Percentiles rank a stretch among this genome's conserved stretches.
Evolutionary conservation across 2,113 vertebrate species (phyloP).

Genomic region (Percopsis transmontana): DNA sequence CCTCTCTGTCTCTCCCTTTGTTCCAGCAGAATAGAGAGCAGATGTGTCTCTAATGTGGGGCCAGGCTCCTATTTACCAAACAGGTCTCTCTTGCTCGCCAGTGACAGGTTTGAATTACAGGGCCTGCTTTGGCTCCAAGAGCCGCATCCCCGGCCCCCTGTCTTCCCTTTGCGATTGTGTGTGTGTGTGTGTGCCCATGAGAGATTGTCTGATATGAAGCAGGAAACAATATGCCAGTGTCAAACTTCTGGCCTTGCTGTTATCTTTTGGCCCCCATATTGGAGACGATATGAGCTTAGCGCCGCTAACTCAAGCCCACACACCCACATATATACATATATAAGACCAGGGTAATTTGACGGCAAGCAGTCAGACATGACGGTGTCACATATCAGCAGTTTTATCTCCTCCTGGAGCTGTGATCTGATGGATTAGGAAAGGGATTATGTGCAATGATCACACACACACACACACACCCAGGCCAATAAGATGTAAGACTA

Average conservation of each 20-base stretch:
- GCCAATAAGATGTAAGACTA: conserved; percentile 33
- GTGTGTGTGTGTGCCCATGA: conserved; percentile 2
- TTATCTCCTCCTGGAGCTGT: conserved; percentile 42
- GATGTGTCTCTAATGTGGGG: conserved; percentile 58
- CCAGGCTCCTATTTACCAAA: conserved; percentile 58
- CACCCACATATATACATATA: conserved; percentile 6
- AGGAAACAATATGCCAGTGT: conserved; percentile 39
- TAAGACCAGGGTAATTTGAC: conserved; percentile 32
- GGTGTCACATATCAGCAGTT: conserved; percentile 46
- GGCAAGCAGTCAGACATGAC: conserved; percentile 38
- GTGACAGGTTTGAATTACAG: conserved; percentile 64
- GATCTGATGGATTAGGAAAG: conserved; percentile 50
- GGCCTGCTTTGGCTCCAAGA: conserved; percentile 16
- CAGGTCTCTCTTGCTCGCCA: conserved; percentile 60
- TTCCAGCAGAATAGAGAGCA: conserved; percentile 56
- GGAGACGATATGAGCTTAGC: not conserved
- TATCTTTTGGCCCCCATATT: not conserved
- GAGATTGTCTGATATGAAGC: conserved; percentile 30
- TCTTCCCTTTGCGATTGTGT: conserved; percentile 22
- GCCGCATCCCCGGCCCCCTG: not conserved
- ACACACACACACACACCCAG: conserved; percentile 13
- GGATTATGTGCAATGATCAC: conserved; percentile 42
- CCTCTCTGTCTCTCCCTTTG: not conserved
- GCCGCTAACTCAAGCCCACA: not conserved
- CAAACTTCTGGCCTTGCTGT: not conserved